A percentile compares a stretch with the other conserved stretches of the same genome.
phyloP scores from a whole-genome alignment of 2,888 invertebrate species.

The Drosophila heteroneura region DNA sequence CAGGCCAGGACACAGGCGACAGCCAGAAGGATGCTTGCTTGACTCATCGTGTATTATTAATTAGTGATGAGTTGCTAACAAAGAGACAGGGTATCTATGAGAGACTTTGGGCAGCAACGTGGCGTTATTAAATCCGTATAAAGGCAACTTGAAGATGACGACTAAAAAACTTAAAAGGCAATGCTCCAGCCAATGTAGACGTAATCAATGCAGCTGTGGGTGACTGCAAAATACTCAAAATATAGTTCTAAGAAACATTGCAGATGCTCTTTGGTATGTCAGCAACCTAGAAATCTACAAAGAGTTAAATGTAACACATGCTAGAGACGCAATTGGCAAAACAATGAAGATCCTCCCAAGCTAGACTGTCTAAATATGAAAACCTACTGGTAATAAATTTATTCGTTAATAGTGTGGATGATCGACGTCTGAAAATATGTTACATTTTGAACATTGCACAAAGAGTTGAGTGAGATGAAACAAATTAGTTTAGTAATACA shows the following conservation, averaged over 20 bases:
- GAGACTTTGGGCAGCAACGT: neutral
- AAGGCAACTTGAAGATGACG: neutral
- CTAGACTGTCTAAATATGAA: neutral
- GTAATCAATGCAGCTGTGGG: neutral
- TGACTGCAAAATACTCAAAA: neutral
- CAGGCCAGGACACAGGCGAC: neutral
- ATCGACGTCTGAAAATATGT: neutral
- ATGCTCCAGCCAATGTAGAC: neutral
- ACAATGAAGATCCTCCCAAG: neutral
- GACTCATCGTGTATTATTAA: neutral
- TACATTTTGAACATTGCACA: neutral
- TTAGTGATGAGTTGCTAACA: neutral
- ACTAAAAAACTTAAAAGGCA: neutral
- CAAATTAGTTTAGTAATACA: neutral
- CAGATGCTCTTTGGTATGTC: neutral
- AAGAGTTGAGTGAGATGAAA: neutral
- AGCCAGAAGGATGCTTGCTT: neutral
- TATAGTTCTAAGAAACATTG: neutral
- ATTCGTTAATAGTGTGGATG: neutral
- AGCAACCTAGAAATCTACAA: neutral
- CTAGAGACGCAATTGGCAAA: neutral
- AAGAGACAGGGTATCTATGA: neutral
- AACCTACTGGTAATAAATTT: neutral
- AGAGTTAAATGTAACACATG: neutral
- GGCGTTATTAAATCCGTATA: neutral